phyloP scores from a whole-genome alignment of 2,888 invertebrate genomes.

The Dolichopus griseipennis region DNA sequence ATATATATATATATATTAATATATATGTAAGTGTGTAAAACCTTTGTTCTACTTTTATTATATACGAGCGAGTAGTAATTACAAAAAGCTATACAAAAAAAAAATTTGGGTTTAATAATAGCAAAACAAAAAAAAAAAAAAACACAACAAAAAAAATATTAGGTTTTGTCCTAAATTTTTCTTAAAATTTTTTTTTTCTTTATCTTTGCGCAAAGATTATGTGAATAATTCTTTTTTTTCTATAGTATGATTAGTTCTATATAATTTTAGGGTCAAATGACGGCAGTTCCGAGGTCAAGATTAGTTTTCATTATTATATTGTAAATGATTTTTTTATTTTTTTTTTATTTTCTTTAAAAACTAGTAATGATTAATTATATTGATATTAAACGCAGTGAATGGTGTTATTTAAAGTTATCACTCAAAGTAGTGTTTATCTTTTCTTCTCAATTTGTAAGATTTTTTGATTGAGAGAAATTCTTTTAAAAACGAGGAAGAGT shows the following conservation, averaged over 20 bases:
- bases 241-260: not conserved
- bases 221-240: not conserved
- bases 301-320: not conserved
- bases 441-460: no score
- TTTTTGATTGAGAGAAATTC: no score
- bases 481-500: no score
- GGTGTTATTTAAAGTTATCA: not conserved
- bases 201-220: not conserved
- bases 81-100: not conserved
- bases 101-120: not conserved
- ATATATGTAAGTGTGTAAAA: not conserved
- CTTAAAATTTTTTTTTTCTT: not conserved
- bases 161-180: conserved; percentile 1
- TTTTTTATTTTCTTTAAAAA: not conserved
- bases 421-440: not conserved
- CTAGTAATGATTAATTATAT: not conserved
- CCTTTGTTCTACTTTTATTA: not conserved
- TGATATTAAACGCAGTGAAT: not conserved
- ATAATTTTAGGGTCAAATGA: not conserved
- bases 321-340: not conserved
- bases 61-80: not conserved
- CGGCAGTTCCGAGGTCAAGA: not conserved
- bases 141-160: not conserved
- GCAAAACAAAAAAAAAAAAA: no score
- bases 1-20: no score